Base-by-base conservation (phyloP, 2,797 vertebrate genomes). In the Falco cherrug region DNA sequence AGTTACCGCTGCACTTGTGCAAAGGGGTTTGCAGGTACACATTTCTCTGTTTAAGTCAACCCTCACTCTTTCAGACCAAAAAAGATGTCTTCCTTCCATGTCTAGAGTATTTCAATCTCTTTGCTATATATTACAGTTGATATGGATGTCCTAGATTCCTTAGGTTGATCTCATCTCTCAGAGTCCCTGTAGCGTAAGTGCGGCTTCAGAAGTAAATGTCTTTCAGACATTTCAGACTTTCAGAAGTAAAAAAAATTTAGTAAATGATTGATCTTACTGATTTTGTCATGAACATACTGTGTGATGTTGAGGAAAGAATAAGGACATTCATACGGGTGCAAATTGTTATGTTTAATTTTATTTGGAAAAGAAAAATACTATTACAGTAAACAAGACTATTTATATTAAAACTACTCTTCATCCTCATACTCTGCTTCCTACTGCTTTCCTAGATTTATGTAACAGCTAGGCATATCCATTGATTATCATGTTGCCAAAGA, bases 11-110 rank as follows among this genome's bases (percentile, higher is more conserved):
- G 99, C 96, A 98, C 96, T 10, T 99, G 99, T 96, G 64, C 97
- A 39, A 97, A 97, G 69, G 99, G 99, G 35, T 99, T 98, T 96
- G 98, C 98, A 98, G 99, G 99, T 99, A 98, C 59, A 7, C 25
- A 5, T 75, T 87, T 69, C 39, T 57, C 51, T 64, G 17, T 50
- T 90, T 57, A 45, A 54, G 39, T 56, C 33, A 71, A 37, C 17
- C 10, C 75, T 90, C 43, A 22, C 31, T 80, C n/a, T 45, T 85
- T 59, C 56, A 77, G 41, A 51, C 37, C 18, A 41, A 77, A 65
- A 84, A 45, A 28, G 20, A n/a, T 56, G 6, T 59, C 16, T 76
- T 81, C 33, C 31, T 90, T 33, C 20, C 15, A 33, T 69, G 10
- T 20, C 28, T 28, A 19, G 48, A 83, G 13, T 78, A 41, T 54